Percentiles rank a stretch among this genome's conserved stretches.
Conservation (phyloP, 1,140 invertebrate species). For the Metopolophium dirhodum region DNA sequence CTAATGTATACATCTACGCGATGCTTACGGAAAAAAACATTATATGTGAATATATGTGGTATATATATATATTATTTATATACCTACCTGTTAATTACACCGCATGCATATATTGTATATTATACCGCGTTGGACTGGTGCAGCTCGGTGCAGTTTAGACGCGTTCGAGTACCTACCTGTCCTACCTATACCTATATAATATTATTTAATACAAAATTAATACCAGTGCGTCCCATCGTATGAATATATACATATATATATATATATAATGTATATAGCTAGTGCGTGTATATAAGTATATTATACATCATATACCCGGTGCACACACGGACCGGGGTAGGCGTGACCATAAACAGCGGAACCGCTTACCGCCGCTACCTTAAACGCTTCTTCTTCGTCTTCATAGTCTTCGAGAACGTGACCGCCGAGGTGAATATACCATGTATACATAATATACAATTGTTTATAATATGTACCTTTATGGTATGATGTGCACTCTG, state of each 20-base stretch:
- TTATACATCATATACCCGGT: neutral
- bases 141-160: neutral
- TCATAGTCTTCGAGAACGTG: neutral
- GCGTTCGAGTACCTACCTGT: neutral
- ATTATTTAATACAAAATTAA: neutral
- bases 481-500: neutral
- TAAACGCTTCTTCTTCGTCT: constrained; percentile 40
- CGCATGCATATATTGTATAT: neutral
- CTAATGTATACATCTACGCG: neutral
- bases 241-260: neutral
- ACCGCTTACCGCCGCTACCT: constrained; percentile 51
- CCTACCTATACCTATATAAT: neutral
- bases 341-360: constrained; percentile 45
- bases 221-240: neutral
- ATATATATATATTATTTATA: neutral
- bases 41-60: neutral
- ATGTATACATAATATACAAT: neutral
- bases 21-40: neutral
- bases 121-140: neutral
- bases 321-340: constrained; percentile 11
- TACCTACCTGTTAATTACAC: constrained; percentile 10
- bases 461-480: neutral
- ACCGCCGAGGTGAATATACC: neutral
- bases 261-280: too few species aligned
- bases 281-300: neutral